Evolutionary conservation across 2,797 vertebrate genomes (phyloP), one percentile per base, ranked within the genome.

Genomic region (Okamejei kenojei): DNA sequence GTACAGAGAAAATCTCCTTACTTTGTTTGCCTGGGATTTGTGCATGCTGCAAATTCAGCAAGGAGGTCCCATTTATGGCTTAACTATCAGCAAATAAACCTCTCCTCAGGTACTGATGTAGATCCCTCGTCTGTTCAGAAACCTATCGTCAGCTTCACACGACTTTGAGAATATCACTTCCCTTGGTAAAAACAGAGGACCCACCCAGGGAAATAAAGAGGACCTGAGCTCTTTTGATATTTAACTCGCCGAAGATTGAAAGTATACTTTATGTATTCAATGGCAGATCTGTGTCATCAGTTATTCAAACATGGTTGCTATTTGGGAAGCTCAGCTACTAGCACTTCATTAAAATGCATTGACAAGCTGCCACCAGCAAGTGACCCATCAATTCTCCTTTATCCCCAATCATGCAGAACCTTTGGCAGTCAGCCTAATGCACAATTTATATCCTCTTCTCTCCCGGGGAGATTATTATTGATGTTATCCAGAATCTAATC

Each of bases 261-360:
- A 88, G 2, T 88, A 21, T 68, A 88, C 84, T 65, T 88, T 65
- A 88, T 88, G 84, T 65, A 88, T 91, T 91, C 35, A 35, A 74
- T 88, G 84, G 61, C 90, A 92, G 38, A 73, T 92, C 38, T 92
- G 23, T 92, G 35, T 35, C 38, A 92, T 92, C 68, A 73, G 68
- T 74, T 92, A 45, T 92, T 92, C 90, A 92, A 73, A 73, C 90
- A 76, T 11, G 6, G 10, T 73, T 74, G 38, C 54, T 63, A 92
- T 74, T 74, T 92, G 90, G 63, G 68, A 23, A 74, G 23, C 38
- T 74, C 5, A 74, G 71, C 71, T 73, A 35, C 90, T 26, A 92
- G 38, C 71, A 92, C 90, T 92, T 92, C 65, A 92, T 92, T 92
- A 76, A 92, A 92, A 73, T 92, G 71, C 65, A 91, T 74, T 91